phyloP scores from a whole-genome alignment of 2,797 vertebrate genomes.

The Morus bassanus region DNA sequence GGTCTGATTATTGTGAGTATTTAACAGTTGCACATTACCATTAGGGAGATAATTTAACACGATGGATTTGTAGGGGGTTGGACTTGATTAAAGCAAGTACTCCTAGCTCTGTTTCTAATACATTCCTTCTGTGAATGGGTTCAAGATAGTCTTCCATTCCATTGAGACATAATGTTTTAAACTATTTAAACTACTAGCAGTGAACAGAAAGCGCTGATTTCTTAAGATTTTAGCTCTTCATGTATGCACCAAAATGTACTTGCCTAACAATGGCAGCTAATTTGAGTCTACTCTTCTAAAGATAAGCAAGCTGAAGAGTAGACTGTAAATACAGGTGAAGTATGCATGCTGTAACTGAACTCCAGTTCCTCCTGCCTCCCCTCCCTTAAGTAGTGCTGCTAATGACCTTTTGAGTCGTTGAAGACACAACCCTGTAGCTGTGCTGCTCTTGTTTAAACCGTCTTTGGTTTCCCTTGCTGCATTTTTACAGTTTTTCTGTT shows the following conservation, averaged over 20 bases:
- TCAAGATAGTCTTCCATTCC: neutral
- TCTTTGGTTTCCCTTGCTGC: neutral
- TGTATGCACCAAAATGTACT: neutral
- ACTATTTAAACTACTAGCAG: neutral
- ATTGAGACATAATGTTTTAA: neutral
- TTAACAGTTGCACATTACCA: neutral
- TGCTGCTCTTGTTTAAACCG: neutral
- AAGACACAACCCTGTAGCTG: neutral
- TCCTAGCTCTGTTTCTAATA: neutral
- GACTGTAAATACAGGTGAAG: neutral
- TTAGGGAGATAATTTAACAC: neutral
- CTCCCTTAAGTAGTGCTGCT: neutral
- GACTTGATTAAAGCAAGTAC: neutral
- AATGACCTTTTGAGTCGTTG: neutral
- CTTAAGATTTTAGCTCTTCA: neutral
- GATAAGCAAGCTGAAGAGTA: neutral
- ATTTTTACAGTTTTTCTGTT: neutral
- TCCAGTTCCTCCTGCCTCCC: rapidly evolving
- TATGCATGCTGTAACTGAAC: neutral
- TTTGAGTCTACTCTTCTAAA: neutral
- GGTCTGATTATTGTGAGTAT: neutral
- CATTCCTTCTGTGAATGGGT: neutral
- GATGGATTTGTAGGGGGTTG: neutral
- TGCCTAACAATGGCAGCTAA: neutral
- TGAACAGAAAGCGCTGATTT: neutral